A percentile compares a stretch with the other conserved stretches of the same genome.
Evolutionary conservation across 1,140 invertebrate genomes (phyloP).

Genomic region (Archivesica marissinica): DNA sequence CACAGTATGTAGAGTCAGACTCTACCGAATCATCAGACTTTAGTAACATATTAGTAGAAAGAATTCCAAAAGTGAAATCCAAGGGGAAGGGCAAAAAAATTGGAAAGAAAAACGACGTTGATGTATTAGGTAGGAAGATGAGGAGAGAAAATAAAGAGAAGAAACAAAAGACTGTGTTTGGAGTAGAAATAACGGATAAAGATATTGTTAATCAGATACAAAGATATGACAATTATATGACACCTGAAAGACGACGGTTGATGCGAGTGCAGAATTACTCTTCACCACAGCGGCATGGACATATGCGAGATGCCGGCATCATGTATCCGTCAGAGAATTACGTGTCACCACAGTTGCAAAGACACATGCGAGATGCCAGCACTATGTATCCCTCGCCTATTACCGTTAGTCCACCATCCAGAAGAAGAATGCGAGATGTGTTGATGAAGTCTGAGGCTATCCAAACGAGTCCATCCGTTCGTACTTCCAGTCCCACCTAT

Average conservation of each 20-base stretch:
- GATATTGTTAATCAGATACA: constrained; percentile 45
- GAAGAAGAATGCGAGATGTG: constrained; percentile 54
- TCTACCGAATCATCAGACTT: constrained; percentile 48
- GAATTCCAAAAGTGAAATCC: constrained; percentile 22
- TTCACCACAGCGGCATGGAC: constrained; percentile 15
- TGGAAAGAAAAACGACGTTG: constrained; percentile 46
- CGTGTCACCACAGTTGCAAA: constrained; percentile 56
- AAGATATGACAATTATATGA: constrained; percentile 44
- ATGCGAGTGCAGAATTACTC: constrained; percentile 16
- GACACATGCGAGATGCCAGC: constrained; percentile 65
- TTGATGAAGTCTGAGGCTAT: constrained; percentile 71
- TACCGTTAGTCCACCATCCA: constrained; percentile 55
- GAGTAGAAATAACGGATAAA: constrained; percentile 42
- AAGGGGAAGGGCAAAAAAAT: constrained; percentile 21
- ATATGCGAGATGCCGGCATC: constrained; percentile 67
- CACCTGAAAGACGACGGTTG: constrained; percentile 31
- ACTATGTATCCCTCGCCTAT: constrained; percentile 76
- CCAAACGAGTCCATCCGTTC: constrained; percentile 66
- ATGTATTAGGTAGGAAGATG: constrained; percentile 46
- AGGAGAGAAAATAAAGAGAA: constrained; percentile 42
- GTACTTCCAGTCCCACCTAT: constrained; percentile 57
- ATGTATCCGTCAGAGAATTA: constrained; percentile 73
- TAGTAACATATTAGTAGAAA: constrained; percentile 56
- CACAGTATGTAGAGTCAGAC: constrained; percentile 35
- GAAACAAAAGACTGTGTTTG: constrained; percentile 38